A percentile compares a stretch with the other conserved stretches of the same genome.
Evolutionary conservation across 2,797 vertebrate genomes (phyloP).

Genomic region (Microhierax caerulescens): DNA sequence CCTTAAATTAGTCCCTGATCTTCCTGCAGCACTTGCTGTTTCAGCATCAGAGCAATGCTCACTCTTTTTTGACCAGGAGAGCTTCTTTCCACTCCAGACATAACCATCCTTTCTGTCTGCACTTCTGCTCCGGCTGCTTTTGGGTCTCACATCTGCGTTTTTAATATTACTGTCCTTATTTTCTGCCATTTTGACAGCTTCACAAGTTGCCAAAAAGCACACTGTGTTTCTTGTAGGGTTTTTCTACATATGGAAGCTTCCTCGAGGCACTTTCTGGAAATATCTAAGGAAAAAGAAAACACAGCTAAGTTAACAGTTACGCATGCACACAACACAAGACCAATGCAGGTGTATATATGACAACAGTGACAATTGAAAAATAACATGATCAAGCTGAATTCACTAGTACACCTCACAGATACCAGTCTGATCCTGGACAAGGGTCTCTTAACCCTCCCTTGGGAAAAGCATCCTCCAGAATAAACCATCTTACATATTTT

Average conservation of each 20-base stretch:
- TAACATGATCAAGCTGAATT: neutral
- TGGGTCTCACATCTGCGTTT: slow-evolving; percentile 87
- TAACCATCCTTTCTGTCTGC: slow-evolving; percentile 89
- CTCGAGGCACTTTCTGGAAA: slow-evolving; percentile 52
- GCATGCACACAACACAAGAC: neutral
- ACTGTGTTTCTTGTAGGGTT: neutral
- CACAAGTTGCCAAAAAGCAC: slow-evolving; percentile 1
- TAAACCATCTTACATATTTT: neutral
- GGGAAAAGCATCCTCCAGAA: neutral
- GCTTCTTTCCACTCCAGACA: slow-evolving; percentile 91
- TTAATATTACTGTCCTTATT: slow-evolving; percentile 80
- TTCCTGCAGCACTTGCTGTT: slow-evolving; percentile 28
- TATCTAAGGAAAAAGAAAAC: slow-evolving; percentile 48
- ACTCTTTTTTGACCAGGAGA: slow-evolving; percentile 83
- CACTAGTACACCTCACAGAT: neutral
- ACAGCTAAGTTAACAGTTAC: neutral
- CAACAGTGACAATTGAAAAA: neutral
- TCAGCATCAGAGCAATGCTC: slow-evolving; percentile 74
- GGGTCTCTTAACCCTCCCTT: neutral
- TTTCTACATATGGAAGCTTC: slow-evolving; percentile 52
- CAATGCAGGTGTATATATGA: neutral
- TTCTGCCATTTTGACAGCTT: slow-evolving; percentile 76
- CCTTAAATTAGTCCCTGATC: slow-evolving; percentile 75
- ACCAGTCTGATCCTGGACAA: neutral
- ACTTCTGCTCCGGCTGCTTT: slow-evolving; percentile 89